Conservation (phyloP, 1,140 invertebrate species). For the Drosophila bocki region DNA sequence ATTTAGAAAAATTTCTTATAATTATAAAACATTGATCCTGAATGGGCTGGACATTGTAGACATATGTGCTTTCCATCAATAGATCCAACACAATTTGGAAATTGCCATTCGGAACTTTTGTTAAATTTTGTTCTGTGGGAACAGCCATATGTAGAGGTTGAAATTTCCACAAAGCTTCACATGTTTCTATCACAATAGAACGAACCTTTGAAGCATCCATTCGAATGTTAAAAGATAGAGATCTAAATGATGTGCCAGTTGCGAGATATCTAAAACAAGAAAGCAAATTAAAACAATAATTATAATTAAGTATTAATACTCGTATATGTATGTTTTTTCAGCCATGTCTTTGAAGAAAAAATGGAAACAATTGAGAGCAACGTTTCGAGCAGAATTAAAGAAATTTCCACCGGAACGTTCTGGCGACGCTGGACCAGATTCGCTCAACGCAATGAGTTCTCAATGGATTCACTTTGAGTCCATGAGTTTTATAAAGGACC, state of each 20-base stretch:
- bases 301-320: neutral
- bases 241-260: slow-evolving; percentile 36
- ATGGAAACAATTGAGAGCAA: too few species aligned
- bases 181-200: slow-evolving; percentile 41
- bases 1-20: slow-evolving; percentile 85
- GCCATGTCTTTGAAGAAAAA: too few species aligned
- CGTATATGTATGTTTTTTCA: neutral
- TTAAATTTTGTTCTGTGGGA: slow-evolving; percentile 32
- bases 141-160: slow-evolving; percentile 35
- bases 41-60: slow-evolving; percentile 62
- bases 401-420: too few species aligned
- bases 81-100: slow-evolving; percentile 56
- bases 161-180: slow-evolving; percentile 37
- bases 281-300: slow-evolving; percentile 4
- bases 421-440: too few species aligned
- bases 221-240: slow-evolving; percentile 33
- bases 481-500: too few species aligned
- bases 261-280: slow-evolving; percentile 23
- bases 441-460: too few species aligned
- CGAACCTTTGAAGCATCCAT: slow-evolving; percentile 44
- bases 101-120: slow-evolving; percentile 16
- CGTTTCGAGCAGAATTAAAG: too few species aligned
- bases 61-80: slow-evolving; percentile 79
- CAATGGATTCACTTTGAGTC: too few species aligned
- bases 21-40: slow-evolving; percentile 85